phyloP scores from a whole-genome alignment of 2,113 vertebrate genomes.

The Gorsachius goisagi region DNA sequence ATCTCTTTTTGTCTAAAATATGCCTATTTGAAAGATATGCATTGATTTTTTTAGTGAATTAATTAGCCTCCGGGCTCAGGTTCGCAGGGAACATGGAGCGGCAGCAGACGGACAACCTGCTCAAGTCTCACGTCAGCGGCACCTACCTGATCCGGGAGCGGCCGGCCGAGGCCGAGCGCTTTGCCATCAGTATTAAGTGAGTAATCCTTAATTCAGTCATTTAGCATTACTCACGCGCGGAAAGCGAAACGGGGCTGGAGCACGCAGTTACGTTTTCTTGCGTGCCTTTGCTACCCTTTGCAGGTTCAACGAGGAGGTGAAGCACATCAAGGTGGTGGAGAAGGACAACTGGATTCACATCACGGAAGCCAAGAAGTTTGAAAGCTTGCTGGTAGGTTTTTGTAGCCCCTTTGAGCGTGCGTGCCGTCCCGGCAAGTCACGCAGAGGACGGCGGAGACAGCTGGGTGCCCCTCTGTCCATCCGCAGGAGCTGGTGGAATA shows the following conservation, averaged over 20 bases:
- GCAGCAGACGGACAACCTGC: constrained; percentile 93
- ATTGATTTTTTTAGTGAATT: not conserved
- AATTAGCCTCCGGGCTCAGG: constrained; percentile 67
- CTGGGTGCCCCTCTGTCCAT: not conserved
- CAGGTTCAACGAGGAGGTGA: constrained; percentile 98
- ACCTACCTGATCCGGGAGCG: constrained; percentile 97
- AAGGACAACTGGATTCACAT: constrained; percentile 98
- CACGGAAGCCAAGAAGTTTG: constrained; percentile 97
- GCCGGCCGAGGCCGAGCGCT: constrained; percentile 92
- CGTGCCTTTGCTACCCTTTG: not conserved
- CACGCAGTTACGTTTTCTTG: accelerated
- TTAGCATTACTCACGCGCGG: accelerated
- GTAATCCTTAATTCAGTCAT: not conserved
- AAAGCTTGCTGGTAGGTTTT: constrained; percentile 89
- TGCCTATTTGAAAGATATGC: accelerated
- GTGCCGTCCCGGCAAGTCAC: accelerated
- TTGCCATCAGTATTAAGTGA: constrained; percentile 98
- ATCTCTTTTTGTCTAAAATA: not conserved
- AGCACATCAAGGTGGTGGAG: constrained; percentile 98
- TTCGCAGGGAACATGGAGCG: constrained; percentile 97
- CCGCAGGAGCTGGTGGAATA: constrained; percentile 95
- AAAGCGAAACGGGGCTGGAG: accelerated
- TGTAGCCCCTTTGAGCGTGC: accelerated
- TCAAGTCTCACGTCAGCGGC: constrained; percentile 90
- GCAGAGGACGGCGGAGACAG: not conserved